Conservation (phyloP, 2,888 invertebrate genomes). For the Melanostoma scalare region DNA sequence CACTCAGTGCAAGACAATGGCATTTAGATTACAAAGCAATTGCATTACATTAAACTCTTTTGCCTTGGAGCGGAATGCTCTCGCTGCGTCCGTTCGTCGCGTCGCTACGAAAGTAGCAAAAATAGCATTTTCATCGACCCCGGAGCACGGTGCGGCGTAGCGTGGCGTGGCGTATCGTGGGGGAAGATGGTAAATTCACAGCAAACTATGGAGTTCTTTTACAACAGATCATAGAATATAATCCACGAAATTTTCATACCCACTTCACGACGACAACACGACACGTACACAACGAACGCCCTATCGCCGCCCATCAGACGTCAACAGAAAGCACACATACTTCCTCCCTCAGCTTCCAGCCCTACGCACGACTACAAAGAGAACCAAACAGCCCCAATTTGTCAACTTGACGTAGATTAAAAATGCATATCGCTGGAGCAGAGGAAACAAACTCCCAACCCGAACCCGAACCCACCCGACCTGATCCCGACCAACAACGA, state of each 20-base stretch:
- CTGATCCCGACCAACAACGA: constrained; percentile 10
- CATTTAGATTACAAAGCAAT: constrained; percentile 69
- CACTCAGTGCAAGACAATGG: constrained; percentile 67
- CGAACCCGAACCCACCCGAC: too few relatives aligned
- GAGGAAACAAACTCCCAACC: constrained; percentile 31
- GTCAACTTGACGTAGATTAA: constrained; percentile 73
- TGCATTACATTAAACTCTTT: constrained; percentile 71
- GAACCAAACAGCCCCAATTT: constrained; percentile 69
- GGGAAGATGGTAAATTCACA: too few relatives aligned
- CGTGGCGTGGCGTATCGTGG: background rate
- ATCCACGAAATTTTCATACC: constrained; percentile 38
- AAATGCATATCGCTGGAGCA: constrained; percentile 68
- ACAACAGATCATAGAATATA: constrained; percentile 61
- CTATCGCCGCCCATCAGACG: constrained; percentile 48
- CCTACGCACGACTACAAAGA: constrained; percentile 17
- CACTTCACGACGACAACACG: constrained; percentile 12
- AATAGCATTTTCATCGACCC: constrained; percentile 64
- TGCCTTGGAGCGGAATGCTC: constrained; percentile 49
- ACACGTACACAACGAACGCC: constrained; percentile 13
- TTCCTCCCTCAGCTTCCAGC: background rate
- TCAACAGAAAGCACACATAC: constrained; percentile 50
- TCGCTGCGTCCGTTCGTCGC: constrained; percentile 12
- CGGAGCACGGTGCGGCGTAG: background rate
- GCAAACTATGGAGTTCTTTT: constrained; percentile 2
- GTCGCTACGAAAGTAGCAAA: constrained; percentile 48